A percentile compares a stretch with the other conserved stretches of the same genome.
phyloP scores from a whole-genome alignment of 2,888 invertebrate species.

The Leptinotarsa peninsularis region DNA sequence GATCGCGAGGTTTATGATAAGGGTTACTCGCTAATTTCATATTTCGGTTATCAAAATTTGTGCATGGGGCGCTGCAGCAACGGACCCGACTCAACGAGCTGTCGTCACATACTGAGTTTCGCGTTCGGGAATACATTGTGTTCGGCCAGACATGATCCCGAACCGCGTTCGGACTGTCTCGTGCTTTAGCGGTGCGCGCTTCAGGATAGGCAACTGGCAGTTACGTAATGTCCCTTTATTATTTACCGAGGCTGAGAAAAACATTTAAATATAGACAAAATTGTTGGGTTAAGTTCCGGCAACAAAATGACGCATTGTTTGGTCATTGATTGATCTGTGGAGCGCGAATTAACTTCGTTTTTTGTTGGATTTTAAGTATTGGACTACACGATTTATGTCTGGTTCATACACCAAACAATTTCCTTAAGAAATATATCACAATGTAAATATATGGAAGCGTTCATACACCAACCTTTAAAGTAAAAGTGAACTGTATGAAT shows the following conservation, averaged over 20 bases:
- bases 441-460: neutral
- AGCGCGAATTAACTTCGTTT: neutral
- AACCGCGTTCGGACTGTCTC: conserved; percentile 55
- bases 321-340: conserved; percentile 30
- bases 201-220: conserved; percentile 59
- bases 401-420: neutral
- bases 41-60: conserved; percentile 37
- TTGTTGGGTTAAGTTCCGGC: conserved; percentile 54
- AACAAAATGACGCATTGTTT: conserved; percentile 41
- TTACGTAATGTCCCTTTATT: conserved; percentile 62
- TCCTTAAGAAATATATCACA: neutral
- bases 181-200: conserved; percentile 38
- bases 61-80: conserved; percentile 19
- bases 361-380: conserved; percentile 7
- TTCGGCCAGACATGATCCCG: conserved; percentile 61
- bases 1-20: conserved; percentile 27
- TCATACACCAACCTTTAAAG: no score
- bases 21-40: conserved; percentile 33
- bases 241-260: conserved; percentile 55
- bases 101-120: conserved; percentile 63
- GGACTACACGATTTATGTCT: neutral
- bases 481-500: no score
- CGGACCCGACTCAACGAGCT: conserved; percentile 49
- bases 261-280: conserved; percentile 58
- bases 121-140: conserved; percentile 53